Percentiles rank a stretch among this genome's conserved stretches.
Evolutionary conservation across 2,888 invertebrate species (phyloP).

Genomic region (Sinohyriopsis cumingii): DNA sequence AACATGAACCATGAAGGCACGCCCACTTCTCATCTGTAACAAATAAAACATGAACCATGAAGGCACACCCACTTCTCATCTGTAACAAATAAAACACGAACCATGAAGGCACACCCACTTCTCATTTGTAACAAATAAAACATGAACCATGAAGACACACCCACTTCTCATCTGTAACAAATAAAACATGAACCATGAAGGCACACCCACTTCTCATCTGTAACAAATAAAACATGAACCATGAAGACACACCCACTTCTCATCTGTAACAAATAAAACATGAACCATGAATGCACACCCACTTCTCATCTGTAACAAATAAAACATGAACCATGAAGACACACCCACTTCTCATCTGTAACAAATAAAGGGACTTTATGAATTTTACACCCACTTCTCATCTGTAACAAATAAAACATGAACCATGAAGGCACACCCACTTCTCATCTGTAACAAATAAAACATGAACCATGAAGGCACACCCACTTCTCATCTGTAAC

Average conservation of each 20-base stretch:
- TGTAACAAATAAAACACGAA: slow-evolving; percentile 36
- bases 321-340: too few relatives aligned
- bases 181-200: too few relatives aligned
- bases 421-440: too few relatives aligned
- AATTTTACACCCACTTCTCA: slow-evolving; percentile 75
- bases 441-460: slow-evolving; percentile 74
- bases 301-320: slow-evolving; percentile 75
- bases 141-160: too few relatives aligned
- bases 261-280: slow-evolving; percentile 62
- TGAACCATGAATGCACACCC: too few relatives aligned
- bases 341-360: slow-evolving; percentile 78
- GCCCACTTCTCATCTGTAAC: slow-evolving; percentile 76
- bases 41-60: too few relatives aligned
- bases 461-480: too few relatives aligned
- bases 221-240: slow-evolving; percentile 6
- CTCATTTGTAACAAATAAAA: slow-evolving; percentile 73
- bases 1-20: too few relatives aligned
- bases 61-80: too few relatives aligned
- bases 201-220: too few relatives aligned
- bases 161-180: slow-evolving; percentile 75
- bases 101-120: too few relatives aligned
- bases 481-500: slow-evolving; percentile 76
- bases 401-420: slow-evolving; percentile 53
- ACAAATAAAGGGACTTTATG: background rate
- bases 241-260: too few relatives aligned